Evolutionary conservation across 2,888 invertebrate genomes (phyloP).

Genomic region (Argyresthia goedartella): DNA sequence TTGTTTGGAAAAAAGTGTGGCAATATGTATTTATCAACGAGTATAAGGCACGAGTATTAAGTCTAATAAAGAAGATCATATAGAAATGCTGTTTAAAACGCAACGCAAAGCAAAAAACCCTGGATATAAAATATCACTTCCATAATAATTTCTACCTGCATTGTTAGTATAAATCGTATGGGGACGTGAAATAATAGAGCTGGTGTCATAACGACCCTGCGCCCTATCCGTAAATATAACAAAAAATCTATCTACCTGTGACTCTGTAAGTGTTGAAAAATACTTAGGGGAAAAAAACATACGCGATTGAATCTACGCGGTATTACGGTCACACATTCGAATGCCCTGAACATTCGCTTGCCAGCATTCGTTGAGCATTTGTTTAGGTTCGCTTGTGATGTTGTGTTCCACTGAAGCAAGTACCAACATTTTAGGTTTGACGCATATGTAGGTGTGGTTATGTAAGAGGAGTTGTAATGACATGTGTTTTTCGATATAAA

Average conservation of each 20-base stretch:
- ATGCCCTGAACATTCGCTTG: neutral
- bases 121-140: neutral
- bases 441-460: no score
- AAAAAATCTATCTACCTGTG: slow-evolving; percentile 49
- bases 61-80: no score
- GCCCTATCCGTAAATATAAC: slow-evolving; percentile 41
- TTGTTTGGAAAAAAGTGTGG: no score
- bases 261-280: neutral
- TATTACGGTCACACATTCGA: neutral
- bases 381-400: no score
- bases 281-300: neutral
- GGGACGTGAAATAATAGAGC: neutral
- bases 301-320: no score
- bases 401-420: no score
- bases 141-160: slow-evolving; percentile 6
- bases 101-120: neutral
- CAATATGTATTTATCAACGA: no score
- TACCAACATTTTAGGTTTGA: no score
- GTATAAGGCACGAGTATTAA: no score
- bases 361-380: no score
- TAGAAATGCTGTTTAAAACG: neutral
- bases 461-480: no score
- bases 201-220: slow-evolving; percentile 37
- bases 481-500: no score
- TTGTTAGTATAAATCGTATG: slow-evolving; percentile 3